Evolutionary conservation across 2,113 vertebrate genomes (phyloP).

Genomic region (Myiopsitta monachus): DNA sequence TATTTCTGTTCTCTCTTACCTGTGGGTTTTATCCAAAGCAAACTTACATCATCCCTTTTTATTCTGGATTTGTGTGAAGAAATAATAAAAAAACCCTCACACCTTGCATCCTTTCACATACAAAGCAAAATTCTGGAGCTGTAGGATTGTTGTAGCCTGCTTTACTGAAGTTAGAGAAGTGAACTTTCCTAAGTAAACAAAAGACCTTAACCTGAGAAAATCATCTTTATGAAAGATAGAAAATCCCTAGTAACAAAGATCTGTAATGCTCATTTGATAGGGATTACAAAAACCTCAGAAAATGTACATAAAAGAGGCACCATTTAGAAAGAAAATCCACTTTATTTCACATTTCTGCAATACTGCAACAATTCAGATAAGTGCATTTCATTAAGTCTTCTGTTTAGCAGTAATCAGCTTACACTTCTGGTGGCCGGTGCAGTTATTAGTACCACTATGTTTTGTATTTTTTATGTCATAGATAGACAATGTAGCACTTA

Average conservation of each 20-base stretch:
- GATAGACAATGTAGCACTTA: background rate
- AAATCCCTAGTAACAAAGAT: background rate
- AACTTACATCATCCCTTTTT: background rate
- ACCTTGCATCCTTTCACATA: background rate
- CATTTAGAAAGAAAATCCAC: background rate
- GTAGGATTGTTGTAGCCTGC: background rate
- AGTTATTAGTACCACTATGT: background rate
- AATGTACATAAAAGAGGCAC: background rate
- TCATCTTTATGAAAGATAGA: background rate
- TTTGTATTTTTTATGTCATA: background rate
- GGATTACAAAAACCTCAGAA: background rate
- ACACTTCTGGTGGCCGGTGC: background rate
- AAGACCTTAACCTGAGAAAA: background rate
- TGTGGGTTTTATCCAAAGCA: background rate
- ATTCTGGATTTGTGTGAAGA: background rate
- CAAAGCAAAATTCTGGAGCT: background rate
- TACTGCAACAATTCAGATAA: background rate
- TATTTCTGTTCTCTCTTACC: background rate
- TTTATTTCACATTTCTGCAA: background rate
- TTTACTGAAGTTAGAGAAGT: background rate
- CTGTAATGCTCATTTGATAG: background rate
- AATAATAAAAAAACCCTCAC: background rate
- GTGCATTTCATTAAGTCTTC: background rate
- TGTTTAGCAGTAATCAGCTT: background rate
- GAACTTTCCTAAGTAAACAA: background rate